Conservation (phyloP, 2,888 invertebrate genomes). For the Tipula confusa region DNA sequence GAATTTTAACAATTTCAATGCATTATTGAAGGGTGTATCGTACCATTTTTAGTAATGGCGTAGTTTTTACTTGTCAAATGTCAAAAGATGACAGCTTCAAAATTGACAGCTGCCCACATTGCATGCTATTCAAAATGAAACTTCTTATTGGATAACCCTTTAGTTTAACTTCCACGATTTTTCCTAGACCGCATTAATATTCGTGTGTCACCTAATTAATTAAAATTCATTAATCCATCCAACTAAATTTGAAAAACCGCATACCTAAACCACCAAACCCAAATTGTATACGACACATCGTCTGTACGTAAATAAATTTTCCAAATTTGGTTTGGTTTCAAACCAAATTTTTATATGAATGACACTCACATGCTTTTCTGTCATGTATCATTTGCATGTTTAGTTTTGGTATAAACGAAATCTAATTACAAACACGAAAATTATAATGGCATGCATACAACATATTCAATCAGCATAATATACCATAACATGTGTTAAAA, state of each 20-base stretch:
- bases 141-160: too few relatives aligned
- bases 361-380: neutral
- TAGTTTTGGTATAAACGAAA: neutral
- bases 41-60: too few relatives aligned
- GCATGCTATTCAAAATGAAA: too few relatives aligned
- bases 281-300: neutral
- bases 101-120: too few relatives aligned
- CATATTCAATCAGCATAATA: neutral
- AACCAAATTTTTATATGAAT: neutral
- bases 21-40: too few relatives aligned
- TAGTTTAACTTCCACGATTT: too few relatives aligned
- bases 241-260: neutral
- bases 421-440: neutral
- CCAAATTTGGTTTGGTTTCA: neutral
- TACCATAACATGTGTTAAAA: neutral
- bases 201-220: neutral
- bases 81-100: too few relatives aligned
- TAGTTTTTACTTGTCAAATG: too few relatives aligned
- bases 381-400: neutral
- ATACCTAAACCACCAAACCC: neutral
- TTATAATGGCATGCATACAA: neutral
- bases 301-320: neutral
- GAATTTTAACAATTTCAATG: too few relatives aligned
- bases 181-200: neutral
- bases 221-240: neutral